Evolutionary conservation across 2,888 invertebrate species (phyloP).

Genomic region (Neoscelio sp.): DNA sequence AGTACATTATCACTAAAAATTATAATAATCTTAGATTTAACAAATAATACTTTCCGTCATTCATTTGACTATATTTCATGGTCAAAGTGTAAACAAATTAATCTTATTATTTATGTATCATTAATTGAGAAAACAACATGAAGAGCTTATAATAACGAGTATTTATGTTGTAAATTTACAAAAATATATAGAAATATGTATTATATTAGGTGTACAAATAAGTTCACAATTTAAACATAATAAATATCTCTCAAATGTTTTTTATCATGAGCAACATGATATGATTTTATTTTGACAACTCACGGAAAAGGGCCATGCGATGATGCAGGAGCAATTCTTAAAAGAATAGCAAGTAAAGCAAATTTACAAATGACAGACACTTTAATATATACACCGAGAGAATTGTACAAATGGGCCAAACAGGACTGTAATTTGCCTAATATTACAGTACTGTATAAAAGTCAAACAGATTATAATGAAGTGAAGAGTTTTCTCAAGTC

Average conservation of each 20-base stretch:
- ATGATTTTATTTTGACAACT: conserved; percentile 47
- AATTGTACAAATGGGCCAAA: conserved; percentile 43
- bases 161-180: no score
- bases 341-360: conserved; percentile 44
- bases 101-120: no score
- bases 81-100: no score
- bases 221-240: conserved; percentile 51
- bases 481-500: conserved; percentile 3
- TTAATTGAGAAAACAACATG: no score
- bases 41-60: no score
- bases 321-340: conserved; percentile 37
- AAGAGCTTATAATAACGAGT: no score
- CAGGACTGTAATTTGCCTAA: conserved; percentile 8
- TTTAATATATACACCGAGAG: conserved; percentile 19
- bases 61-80: no score
- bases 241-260: conserved; percentile 35
- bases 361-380: conserved; percentile 31
- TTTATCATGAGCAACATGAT: conserved; percentile 36
- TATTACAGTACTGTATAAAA: conserved; percentile 23
- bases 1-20: no score
- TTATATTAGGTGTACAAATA: no score
- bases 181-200: no score
- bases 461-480: conserved; percentile 7
- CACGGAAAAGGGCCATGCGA: conserved; percentile 60
- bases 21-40: no score